These are phyloP conservation scores for Hylaeus volcanicus DNA, from an alignment of 1,140 invertebrate genomes.

Conservation along the genomic window DNA sequence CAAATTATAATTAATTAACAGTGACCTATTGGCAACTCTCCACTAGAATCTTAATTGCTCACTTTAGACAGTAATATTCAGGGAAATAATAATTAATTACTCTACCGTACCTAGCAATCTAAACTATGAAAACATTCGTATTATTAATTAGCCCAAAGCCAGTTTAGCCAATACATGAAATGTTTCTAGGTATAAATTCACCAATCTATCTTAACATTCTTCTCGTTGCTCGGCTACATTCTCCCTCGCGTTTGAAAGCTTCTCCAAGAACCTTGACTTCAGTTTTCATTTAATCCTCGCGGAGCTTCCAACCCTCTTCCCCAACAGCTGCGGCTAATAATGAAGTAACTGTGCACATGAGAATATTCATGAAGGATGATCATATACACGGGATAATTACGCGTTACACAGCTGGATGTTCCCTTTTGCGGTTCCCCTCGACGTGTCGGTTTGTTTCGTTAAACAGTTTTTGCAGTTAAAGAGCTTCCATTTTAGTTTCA, in stretches of 20 bases:
- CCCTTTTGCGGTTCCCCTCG: background rate
- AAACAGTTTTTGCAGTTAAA: background rate
- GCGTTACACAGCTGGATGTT: background rate
- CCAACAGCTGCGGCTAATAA: slow-evolving; percentile 13
- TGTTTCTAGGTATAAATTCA: too few relatives aligned
- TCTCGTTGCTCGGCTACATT: background rate
- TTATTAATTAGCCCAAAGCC: too few relatives aligned
- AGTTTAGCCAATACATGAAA: too few relatives aligned
- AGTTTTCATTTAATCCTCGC: slow-evolving; percentile 23
- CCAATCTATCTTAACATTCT: too few relatives aligned
- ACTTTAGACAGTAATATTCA: too few relatives aligned
- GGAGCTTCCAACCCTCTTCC: background rate
- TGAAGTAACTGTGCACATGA: slow-evolving; percentile 2
- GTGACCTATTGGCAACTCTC: too few relatives aligned
- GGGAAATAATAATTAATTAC: too few relatives aligned
- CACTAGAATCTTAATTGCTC: too few relatives aligned
- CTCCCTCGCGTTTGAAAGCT: background rate
- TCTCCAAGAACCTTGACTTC: background rate
- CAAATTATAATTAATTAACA: too few relatives aligned
- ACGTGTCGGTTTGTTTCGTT: background rate
- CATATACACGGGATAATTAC: slow-evolving; percentile 1
- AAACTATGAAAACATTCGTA: too few relatives aligned
- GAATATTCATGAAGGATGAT: slow-evolving; percentile 24
- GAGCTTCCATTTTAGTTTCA: background rate
- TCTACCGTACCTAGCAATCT: too few relatives aligned